phyloP scores from a whole-genome alignment of 2,888 invertebrate genomes.

The Ommatoiulus sabulosus region DNA sequence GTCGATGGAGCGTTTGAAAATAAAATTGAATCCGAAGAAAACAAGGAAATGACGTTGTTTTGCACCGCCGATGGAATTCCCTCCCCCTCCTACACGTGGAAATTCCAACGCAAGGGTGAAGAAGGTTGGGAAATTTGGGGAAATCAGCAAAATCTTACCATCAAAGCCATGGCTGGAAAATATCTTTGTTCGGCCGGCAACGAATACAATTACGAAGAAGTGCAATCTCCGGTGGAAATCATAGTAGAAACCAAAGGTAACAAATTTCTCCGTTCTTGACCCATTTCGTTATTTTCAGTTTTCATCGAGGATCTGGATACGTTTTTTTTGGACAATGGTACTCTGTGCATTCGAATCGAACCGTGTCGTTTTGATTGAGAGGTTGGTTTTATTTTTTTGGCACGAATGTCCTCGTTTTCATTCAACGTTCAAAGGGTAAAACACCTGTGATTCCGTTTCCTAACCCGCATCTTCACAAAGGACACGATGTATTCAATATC shows the following conservation, averaged over 20 bases:
- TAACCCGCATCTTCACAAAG: background rate
- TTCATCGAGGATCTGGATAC: background rate
- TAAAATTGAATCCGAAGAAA: slow-evolving; percentile 41
- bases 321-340: background rate
- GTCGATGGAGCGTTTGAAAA: slow-evolving; percentile 14
- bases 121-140: slow-evolving; percentile 53
- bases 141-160: slow-evolving; percentile 58
- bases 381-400: too few species aligned
- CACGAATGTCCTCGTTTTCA: too few species aligned
- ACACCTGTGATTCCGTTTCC: background rate
- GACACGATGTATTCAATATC: background rate
- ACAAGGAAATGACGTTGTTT: slow-evolving; percentile 54
- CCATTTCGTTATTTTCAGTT: background rate
- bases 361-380: background rate
- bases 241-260: slow-evolving; percentile 57
- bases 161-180: slow-evolving; percentile 49
- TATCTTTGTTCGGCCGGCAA: slow-evolving; percentile 55
- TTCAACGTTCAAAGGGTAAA: background rate
- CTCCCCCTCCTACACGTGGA: slow-evolving; percentile 52
- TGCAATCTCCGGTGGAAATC: slow-evolving; percentile 51
- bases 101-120: slow-evolving; percentile 54
- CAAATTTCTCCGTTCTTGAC: too few species aligned
- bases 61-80: slow-evolving; percentile 56
- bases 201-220: slow-evolving; percentile 54
- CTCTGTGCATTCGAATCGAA: background rate